These are phyloP conservation scores for Drosophila paranaensis DNA, from an alignment of 2,888 invertebrate genomes.

Conservation along the genomic window DNA sequence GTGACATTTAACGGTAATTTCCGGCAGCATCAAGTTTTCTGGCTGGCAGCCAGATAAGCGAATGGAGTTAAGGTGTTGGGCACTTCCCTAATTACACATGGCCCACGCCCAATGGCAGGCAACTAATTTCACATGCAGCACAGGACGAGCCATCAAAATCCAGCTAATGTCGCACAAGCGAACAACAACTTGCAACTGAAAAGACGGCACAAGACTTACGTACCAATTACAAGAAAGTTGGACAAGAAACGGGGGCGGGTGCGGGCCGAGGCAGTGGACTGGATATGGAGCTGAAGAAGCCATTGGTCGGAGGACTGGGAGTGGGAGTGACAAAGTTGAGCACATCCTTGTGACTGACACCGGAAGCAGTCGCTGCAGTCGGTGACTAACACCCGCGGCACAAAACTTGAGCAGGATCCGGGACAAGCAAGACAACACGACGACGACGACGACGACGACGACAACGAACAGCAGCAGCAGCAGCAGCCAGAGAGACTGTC, in stretches of 20 bases:
- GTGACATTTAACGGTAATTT: conserved; percentile 71
- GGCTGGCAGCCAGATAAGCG: conserved; percentile 59
- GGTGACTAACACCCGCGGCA: conserved; percentile 61
- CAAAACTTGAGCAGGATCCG: conserved; percentile 50
- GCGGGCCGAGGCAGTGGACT: no score
- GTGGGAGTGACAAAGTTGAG: conserved; percentile 41
- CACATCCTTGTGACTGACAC: conserved; percentile 73
- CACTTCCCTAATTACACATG: conserved; percentile 78
- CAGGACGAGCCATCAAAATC: conserved; percentile 73
- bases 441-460: conserved; percentile 36
- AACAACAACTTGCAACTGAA: conserved; percentile 69
- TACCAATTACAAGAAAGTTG: conserved; percentile 73
- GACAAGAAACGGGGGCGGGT: conserved; percentile 25
- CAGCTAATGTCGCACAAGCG: conserved; percentile 75
- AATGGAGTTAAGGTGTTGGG: conserved; percentile 52
- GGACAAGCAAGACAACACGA: conserved; percentile 32
- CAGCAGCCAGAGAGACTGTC: conserved; percentile 72
- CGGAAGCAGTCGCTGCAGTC: conserved; percentile 70
- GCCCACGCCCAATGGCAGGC: conserved; percentile 19
- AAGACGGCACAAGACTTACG: conserved; percentile 71
- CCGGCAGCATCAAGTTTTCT: conserved; percentile 59
- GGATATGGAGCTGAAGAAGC: background rate
- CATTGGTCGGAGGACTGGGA: background rate
- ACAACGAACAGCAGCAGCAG: conserved; percentile 29
- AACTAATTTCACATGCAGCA: conserved; percentile 79